Evolutionary conservation across 2,797 vertebrate genomes (phyloP).

Genomic region (Sebastes kiyomatsui): DNA sequence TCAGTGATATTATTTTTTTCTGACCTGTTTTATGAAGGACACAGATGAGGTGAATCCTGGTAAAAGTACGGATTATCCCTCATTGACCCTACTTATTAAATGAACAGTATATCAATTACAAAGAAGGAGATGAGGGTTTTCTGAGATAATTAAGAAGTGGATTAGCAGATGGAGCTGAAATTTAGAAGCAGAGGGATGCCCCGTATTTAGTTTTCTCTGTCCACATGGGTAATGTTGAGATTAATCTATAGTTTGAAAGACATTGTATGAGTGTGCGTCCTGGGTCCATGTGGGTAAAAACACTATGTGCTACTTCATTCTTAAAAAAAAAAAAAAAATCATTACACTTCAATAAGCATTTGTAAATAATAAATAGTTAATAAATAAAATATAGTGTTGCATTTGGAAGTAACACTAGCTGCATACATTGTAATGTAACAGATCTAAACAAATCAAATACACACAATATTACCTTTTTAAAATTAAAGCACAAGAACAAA

Average conservation of each 20-base stretch:
- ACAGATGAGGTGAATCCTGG: background rate
- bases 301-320: background rate
- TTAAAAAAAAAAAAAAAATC: too few species aligned
- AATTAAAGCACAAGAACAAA: background rate
- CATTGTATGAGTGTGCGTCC: background rate
- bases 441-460: too few species aligned
- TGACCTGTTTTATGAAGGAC: background rate
- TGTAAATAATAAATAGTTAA: background rate
- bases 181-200: background rate
- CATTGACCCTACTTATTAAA: background rate
- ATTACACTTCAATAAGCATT: background rate
- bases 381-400: background rate
- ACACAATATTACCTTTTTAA: background rate
- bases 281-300: background rate
- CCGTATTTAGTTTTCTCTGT: background rate
- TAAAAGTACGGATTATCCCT: background rate
- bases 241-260: background rate
- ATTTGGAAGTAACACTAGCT: background rate
- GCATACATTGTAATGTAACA: background rate
- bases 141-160: background rate
- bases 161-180: background rate
- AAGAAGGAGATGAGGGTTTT: background rate
- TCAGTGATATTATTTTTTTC: background rate
- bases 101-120: background rate
- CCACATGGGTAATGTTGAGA: fast-evolving